Conservation (phyloP, 2,797 vertebrate genomes). For the Lates japonicus region DNA sequence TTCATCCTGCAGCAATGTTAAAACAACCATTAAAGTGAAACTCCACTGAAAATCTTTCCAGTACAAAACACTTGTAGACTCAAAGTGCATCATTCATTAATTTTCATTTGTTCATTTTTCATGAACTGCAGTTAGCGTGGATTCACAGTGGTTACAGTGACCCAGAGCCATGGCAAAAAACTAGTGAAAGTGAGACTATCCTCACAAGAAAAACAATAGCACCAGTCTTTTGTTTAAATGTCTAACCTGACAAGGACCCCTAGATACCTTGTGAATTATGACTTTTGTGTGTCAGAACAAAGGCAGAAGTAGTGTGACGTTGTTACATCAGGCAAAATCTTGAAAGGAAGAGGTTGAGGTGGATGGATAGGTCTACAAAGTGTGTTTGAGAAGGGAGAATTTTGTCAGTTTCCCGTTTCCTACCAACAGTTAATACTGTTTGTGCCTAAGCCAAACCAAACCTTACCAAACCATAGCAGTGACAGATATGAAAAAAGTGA, state of each 20-base stretch:
- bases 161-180: too few species aligned
- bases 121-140: too few species aligned
- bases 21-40: too few species aligned
- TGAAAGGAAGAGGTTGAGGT: background rate
- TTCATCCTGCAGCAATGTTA: too few species aligned
- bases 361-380: background rate
- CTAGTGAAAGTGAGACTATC: too few species aligned
- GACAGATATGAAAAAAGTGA: background rate
- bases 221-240: background rate
- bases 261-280: background rate
- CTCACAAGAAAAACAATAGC: background rate
- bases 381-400: background rate
- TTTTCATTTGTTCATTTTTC: too few species aligned
- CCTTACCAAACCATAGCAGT: background rate
- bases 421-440: background rate
- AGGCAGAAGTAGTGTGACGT: background rate
- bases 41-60: too few species aligned
- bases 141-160: too few species aligned
- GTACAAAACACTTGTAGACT: too few species aligned
- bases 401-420: background rate
- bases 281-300: background rate
- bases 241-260: background rate
- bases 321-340: background rate
- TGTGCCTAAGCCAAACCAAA: background rate
- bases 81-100: too few species aligned